phyloP scores from a whole-genome alignment of 2,888 invertebrate species.

The Brachyptera risi region DNA sequence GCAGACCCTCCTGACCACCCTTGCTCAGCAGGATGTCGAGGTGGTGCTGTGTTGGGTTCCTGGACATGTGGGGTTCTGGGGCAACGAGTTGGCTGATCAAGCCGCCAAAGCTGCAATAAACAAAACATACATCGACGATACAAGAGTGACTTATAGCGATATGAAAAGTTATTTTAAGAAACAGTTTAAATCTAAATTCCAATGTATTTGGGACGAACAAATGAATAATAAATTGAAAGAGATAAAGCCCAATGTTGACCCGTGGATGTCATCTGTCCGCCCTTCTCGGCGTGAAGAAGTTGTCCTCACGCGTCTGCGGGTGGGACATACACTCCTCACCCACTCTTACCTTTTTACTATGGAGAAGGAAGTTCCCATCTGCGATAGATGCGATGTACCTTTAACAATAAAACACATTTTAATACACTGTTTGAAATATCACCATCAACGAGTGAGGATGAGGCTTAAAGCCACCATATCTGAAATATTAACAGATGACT shows the following conservation, averaged over 20 bases:
- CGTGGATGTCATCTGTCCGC: neutral
- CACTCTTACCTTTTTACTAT: conserved; percentile 5
- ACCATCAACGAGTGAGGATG: too few relatives aligned
- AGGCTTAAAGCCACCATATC: too few relatives aligned
- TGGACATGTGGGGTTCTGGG: conserved; percentile 17
- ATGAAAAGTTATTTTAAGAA: neutral
- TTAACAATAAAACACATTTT: too few relatives aligned
- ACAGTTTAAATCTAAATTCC: neutral
- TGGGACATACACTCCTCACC: conserved; percentile 3
- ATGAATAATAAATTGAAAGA: conserved; percentile 4
- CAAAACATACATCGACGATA: neutral
- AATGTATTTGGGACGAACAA: neutral
- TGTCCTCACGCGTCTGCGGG: neutral
- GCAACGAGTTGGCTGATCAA: conserved; percentile 15
- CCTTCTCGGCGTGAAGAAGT: conserved; percentile 3
- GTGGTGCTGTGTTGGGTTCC: conserved; percentile 18
- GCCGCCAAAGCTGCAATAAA: neutral
- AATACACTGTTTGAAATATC: too few relatives aligned
- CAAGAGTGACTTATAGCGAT: neutral
- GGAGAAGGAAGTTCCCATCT: too few relatives aligned
- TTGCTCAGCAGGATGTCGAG: neutral
- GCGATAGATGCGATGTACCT: too few relatives aligned
- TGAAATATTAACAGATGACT: too few relatives aligned
- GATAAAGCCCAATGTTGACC: neutral
- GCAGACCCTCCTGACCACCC: conserved; percentile 1